A percentile compares a stretch with the other conserved stretches of the same genome.
phyloP scores from a whole-genome alignment of 2,797 vertebrate species.

The Mareca penelope region DNA sequence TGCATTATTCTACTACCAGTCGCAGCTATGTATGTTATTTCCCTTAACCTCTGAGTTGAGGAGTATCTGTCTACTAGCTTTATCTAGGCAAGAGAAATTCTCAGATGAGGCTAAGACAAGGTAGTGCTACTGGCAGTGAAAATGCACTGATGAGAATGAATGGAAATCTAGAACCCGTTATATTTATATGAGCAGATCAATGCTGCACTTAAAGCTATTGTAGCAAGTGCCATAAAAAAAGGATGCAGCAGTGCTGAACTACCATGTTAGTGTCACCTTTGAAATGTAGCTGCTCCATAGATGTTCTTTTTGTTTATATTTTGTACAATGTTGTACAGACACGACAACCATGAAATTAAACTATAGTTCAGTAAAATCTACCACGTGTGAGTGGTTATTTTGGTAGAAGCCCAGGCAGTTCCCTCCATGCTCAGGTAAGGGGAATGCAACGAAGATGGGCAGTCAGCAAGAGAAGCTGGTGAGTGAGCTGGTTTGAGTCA shows the following conservation, averaged over 20 bases:
- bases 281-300: not conserved
- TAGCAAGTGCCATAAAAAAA: not conserved
- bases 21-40: not conserved
- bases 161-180: not conserved
- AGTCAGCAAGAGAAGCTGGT: no score
- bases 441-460: no score
- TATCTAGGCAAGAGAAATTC: not conserved
- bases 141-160: not conserved
- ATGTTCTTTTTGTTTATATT: not conserved
- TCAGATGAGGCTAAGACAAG: not conserved
- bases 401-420: not conserved
- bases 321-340: conserved; percentile 8
- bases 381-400: not conserved
- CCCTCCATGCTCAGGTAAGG: no score
- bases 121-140: not conserved
- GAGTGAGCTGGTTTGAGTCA: no score
- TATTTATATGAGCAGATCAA: not conserved
- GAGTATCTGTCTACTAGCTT: not conserved
- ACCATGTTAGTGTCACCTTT: not conserved
- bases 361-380: not conserved
- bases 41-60: not conserved
- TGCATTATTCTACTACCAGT: not conserved
- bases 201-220: not conserved
- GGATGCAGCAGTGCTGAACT: not conserved
- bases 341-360: conserved; percentile 6